Conservation (phyloP, 1,140 invertebrate genomes). For the Pogonognathellus flavescens region DNA sequence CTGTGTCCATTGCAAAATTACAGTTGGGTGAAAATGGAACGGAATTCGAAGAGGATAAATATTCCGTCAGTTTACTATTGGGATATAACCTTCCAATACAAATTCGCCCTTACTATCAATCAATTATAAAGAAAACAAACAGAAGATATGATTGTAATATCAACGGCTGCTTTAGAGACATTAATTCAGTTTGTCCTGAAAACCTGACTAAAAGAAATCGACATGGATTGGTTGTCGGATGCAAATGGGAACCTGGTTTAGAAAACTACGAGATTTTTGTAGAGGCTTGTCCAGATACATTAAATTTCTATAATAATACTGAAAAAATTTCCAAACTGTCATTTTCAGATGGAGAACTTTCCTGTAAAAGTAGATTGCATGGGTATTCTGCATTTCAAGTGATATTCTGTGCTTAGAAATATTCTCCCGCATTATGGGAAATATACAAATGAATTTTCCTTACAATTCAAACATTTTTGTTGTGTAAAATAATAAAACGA, state of each 20-base stretch:
- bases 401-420: conserved; percentile 15
- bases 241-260: conserved; percentile 1
- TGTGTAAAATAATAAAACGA: neutral
- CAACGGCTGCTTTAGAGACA: neutral
- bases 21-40: conserved; percentile 4
- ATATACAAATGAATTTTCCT: too few species aligned
- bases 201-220: conserved; percentile 10
- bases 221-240: neutral
- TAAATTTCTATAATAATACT: neutral
- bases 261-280: neutral
- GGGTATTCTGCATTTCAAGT: neutral
- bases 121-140: neutral
- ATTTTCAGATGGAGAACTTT: neutral
- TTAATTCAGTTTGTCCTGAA: conserved; percentile 14
- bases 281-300: conserved; percentile 6
- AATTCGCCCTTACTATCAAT: conserved; percentile 1
- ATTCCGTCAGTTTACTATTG: neutral
- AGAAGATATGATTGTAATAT: conserved; percentile 29
- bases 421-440: too few species aligned
- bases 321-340: neutral
- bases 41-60: neutral
- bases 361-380: neutral
- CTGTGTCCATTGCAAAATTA: neutral
- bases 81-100: conserved; percentile 15
- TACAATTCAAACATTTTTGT: neutral